phyloP scores from a whole-genome alignment of 2,113 vertebrate species.

The Amblyornis subalaris region DNA sequence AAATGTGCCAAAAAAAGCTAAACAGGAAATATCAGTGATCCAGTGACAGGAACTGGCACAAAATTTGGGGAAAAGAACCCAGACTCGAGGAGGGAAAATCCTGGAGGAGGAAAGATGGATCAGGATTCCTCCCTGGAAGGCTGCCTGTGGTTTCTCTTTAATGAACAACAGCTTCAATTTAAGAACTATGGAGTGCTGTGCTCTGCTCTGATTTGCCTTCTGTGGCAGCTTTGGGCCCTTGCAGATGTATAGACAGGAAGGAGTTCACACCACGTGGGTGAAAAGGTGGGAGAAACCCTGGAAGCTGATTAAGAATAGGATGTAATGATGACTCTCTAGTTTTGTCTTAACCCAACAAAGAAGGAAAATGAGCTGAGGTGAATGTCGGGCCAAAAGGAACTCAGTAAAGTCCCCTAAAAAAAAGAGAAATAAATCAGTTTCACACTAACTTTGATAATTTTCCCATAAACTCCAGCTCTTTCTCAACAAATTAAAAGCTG shows the following conservation, averaged over 20 bases:
- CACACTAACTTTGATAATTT: not conserved
- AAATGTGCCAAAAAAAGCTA: not conserved
- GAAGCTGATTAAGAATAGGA: not conserved
- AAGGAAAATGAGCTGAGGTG: not conserved
- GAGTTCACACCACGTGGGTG: fast-evolving
- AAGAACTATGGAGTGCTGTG: not conserved
- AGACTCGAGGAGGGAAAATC: not conserved
- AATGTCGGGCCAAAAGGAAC: not conserved
- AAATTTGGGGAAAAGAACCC: not conserved
- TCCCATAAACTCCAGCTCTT: not conserved
- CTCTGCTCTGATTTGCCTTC: not conserved
- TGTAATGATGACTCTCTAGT: not conserved
- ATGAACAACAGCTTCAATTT: not conserved
- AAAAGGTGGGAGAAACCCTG: not conserved
- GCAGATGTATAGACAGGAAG: fast-evolving
- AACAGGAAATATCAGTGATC: not conserved
- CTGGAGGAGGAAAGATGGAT: not conserved
- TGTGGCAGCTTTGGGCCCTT: not conserved
- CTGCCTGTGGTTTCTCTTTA: not conserved
- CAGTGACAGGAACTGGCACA: not conserved
- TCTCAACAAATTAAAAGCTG: not conserved
- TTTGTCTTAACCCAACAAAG: not conserved
- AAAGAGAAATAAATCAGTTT: not conserved
- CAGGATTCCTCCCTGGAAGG: not conserved
- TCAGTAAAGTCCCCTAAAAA: not conserved